A percentile compares a stretch with the other conserved stretches of the same genome.
Conservation (phyloP, 2,113 vertebrate species). For the Pavo muticus region DNA sequence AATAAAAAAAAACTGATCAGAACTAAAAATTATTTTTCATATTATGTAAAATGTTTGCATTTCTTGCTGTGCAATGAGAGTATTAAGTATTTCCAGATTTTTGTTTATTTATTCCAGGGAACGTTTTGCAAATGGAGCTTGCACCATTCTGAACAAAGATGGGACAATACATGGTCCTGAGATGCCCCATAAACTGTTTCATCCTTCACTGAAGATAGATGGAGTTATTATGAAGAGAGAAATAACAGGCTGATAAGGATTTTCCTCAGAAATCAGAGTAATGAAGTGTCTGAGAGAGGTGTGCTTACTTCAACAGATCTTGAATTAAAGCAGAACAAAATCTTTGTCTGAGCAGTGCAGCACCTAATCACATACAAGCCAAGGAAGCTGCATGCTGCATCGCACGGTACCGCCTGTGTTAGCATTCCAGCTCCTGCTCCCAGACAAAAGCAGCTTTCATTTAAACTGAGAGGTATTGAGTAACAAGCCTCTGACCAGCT, state of each 20-base stretch:
- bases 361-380: neutral
- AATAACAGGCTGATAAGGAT: neutral
- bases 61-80: neutral
- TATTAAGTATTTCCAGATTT: neutral
- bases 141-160: neutral
- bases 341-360: neutral
- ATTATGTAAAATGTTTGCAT: neutral
- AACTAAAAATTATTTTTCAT: neutral
- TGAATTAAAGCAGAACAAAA: neutral
- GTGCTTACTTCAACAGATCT: neutral
- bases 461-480: conserved; percentile 1
- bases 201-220: accelerated
- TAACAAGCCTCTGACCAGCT: neutral
- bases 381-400: neutral
- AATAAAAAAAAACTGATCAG: neutral
- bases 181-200: neutral
- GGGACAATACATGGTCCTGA: neutral
- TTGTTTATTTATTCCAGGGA: neutral
- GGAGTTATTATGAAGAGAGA: neutral
- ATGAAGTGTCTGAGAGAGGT: neutral
- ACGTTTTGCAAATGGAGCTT: neutral
- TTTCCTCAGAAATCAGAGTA: neutral
- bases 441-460: conserved; percentile 46
- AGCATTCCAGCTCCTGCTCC: conserved; percentile 20
- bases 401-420: accelerated